A percentile compares a stretch with the other conserved stretches of the same genome.
Evolutionary conservation across 2,888 invertebrate species (phyloP).

Genomic region (Parapristionchus giblindavisi): DNA sequence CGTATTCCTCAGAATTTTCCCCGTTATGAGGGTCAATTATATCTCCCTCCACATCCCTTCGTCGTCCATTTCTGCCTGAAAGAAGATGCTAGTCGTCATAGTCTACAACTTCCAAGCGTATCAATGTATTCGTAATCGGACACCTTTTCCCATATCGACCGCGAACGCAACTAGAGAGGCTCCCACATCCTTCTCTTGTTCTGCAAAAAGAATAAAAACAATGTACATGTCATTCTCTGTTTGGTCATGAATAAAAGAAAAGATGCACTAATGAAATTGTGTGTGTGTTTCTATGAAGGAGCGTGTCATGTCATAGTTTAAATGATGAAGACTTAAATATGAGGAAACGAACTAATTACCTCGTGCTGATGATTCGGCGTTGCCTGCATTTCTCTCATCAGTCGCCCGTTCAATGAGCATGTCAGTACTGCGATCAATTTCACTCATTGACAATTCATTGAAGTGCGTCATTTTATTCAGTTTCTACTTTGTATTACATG

Average conservation of each 20-base stretch:
- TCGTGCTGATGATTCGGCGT: conserved; percentile 23
- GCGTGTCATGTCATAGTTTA: background rate
- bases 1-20: too few relatives aligned
- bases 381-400: background rate
- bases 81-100: too few relatives aligned
- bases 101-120: too few relatives aligned
- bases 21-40: too few relatives aligned
- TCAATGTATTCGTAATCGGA: background rate
- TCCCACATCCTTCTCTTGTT: conserved; percentile 28
- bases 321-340: background rate
- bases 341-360: background rate
- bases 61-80: too few relatives aligned
- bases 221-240: background rate
- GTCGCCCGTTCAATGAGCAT: conserved; percentile 9
- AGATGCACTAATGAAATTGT: background rate
- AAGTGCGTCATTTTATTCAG: background rate
- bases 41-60: too few relatives aligned
- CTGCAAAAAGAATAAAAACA: too few relatives aligned
- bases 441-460: background rate
- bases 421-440: conserved; percentile 12
- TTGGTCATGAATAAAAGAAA: conserved; percentile 2
- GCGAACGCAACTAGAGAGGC: conserved; percentile 28
- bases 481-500: background rate
- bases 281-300: background rate
- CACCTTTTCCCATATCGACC: conserved; percentile 22